Evolutionary conservation across 2,797 vertebrate genomes (phyloP).

Genomic region (Tamandua tetradactyla): DNA sequence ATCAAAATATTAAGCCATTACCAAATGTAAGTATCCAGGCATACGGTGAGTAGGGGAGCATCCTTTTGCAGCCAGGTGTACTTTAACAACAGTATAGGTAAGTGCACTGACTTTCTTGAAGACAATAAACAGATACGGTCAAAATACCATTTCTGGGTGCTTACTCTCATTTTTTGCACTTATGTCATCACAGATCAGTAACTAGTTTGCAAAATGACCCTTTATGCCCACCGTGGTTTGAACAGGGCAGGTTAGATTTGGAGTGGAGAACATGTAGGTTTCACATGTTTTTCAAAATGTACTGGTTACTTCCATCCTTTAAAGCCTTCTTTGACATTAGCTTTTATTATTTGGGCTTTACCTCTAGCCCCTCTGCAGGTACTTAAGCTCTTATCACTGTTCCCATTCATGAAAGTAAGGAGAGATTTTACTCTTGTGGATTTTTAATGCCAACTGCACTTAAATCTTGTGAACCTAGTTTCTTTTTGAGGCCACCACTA

Average conservation of each 20-base stretch:
- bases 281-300: not conserved
- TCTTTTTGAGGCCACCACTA: not conserved
- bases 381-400: not conserved
- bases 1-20: not conserved
- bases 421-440: not conserved
- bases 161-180: not conserved
- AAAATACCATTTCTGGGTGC: not conserved
- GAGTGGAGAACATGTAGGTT: not conserved
- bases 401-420: not conserved
- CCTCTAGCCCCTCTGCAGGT: not conserved
- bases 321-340: not conserved
- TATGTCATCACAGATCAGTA: not conserved
- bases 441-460: not conserved
- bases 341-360: not conserved
- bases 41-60: not conserved
- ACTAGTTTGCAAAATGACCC: not conserved
- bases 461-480: not conserved
- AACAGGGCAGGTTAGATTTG: not conserved
- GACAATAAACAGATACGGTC: not conserved
- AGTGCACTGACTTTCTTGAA: not conserved
- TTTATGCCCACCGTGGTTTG: not conserved
- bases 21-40: not conserved
- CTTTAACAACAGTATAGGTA: not conserved
- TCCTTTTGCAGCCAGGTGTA: not conserved
- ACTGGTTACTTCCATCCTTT: not conserved